A percentile compares a stretch with the other conserved stretches of the same genome.
phyloP scores from a whole-genome alignment of 2,113 vertebrate genomes.

The Romanogobio albipinnatus region DNA sequence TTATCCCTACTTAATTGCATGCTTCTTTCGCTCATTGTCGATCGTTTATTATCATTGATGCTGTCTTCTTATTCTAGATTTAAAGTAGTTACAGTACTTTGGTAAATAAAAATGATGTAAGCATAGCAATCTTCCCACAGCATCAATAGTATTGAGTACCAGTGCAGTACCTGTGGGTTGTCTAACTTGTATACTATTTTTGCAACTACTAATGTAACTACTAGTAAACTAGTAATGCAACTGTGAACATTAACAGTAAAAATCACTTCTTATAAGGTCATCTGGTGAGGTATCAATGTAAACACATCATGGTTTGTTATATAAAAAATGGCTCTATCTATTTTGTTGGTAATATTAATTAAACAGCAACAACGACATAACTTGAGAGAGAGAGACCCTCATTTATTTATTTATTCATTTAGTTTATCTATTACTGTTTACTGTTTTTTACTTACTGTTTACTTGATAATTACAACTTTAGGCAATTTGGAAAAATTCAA shows the following conservation, averaged over 20 bases:
- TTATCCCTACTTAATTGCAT: constrained; percentile 35
- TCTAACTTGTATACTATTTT: not conserved
- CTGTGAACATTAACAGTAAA: not conserved
- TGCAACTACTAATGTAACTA: no score
- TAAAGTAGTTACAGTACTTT: not conserved
- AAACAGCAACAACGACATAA: not conserved
- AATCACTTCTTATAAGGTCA: not conserved
- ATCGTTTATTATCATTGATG: not conserved
- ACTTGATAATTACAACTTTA: not conserved
- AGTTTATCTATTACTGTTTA: no score
- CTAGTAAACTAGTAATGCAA: not conserved
- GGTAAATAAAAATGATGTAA: not conserved
- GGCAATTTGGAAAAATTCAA: not conserved
- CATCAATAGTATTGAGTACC: not conserved
- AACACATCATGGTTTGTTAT: not conserved
- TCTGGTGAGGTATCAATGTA: not conserved
- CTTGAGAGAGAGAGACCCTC: no score
- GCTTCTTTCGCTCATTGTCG: constrained; percentile 45
- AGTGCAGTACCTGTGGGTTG: not conserved
- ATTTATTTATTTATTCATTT: no score
- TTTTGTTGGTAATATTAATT: not conserved
- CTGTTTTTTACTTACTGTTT: no score
- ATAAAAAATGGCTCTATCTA: not conserved
- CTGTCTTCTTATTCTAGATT: not conserved
- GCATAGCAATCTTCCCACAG: not conserved